Evolutionary conservation across 1,140 invertebrate genomes (phyloP).

Genomic region (Trichonephila clavipes): DNA sequence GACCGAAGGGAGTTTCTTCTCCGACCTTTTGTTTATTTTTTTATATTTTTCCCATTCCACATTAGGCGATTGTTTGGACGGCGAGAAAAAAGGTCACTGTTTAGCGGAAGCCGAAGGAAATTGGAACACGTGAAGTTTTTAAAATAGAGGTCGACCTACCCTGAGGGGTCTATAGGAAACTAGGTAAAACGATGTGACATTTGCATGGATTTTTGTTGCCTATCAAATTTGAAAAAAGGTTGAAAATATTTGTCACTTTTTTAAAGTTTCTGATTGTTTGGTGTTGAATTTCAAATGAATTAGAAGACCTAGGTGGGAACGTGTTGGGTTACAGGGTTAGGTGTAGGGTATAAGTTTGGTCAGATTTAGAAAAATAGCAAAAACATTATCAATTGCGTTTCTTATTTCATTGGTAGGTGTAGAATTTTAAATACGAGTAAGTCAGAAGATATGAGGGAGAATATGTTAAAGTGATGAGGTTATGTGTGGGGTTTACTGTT

Average conservation of each 20-base stretch:
- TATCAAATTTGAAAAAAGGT: conserved; percentile 7
- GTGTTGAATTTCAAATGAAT: too few species aligned
- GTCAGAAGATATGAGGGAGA: too few species aligned
- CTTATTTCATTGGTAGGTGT: too few species aligned
- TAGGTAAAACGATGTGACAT: conserved; percentile 1
- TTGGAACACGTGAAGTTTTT: conserved; percentile 55
- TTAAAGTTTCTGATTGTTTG: not conserved
- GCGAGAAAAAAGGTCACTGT: conserved; percentile 59
- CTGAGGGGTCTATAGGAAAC: conserved; percentile 50
- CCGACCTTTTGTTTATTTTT: conserved; percentile 9
- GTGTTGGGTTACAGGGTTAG: too few species aligned
- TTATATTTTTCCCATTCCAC: not conserved
- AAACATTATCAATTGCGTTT: too few species aligned
- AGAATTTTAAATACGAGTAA: too few species aligned
- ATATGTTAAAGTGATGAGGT: too few species aligned
- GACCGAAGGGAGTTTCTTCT: conserved; percentile 61
- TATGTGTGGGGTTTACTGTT: too few species aligned
- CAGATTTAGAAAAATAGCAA: too few species aligned
- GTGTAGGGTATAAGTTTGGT: too few species aligned
- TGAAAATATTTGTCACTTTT: not conserved
- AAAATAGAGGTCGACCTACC: conserved; percentile 65
- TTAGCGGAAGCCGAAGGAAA: conserved; percentile 51
- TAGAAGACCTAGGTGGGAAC: too few species aligned
- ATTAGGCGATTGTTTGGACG: conserved; percentile 51
- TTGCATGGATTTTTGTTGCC: not conserved